Evolutionary conservation across 2,113 vertebrate genomes (phyloP), one percentile per base, ranked within the genome.

Genomic region (Rhinolophus sinicus): DNA sequence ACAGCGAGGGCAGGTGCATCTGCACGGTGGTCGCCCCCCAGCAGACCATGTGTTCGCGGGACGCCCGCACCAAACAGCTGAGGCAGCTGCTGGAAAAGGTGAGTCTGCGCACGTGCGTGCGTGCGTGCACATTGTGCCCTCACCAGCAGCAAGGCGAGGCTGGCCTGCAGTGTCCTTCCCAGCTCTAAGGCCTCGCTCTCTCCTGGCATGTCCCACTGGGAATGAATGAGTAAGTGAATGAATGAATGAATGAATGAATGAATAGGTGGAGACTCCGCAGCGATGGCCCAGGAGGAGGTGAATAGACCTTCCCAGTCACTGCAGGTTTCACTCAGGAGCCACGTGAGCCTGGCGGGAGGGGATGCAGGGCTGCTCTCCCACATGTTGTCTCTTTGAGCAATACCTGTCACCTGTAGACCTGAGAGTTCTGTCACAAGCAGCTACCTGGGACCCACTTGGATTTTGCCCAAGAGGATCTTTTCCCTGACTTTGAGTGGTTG

Each of bases 41-140:
- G 97, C 99, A 99, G 99, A 99, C 99, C 96, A 99, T 99, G 99
- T 99, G 99, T 95, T 99, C 99, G 6, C 99, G 99, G 69, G 99
- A 99, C 12, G 99, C 99, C 97, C 99, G 99, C 98, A 99, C 99
- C 95, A 99, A 99, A 98, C 99, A 99, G 98, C 99, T 99, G 98
- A 99, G 99, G 98, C 99, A 99, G 98, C 99, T 99, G 64, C 98
- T 99, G 98, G 99, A 99, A 98, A 99, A 99, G 99, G 99, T 99
- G 99, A 99, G 3, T 35, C 70, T 21, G 67, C 11, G 33, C 2
- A 19, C 12, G 28, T 14, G 8, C 14, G 72, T 26, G 0, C 2
- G 0, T 28, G 28, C 3, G 58, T 1, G 2, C 0, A 4, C 0
- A 22, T 2, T 1, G 8, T 4, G 47, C 47, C 11, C n/a, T 0